Conservation (phyloP, 2,888 invertebrate species). For the Anthoptus insignis region DNA sequence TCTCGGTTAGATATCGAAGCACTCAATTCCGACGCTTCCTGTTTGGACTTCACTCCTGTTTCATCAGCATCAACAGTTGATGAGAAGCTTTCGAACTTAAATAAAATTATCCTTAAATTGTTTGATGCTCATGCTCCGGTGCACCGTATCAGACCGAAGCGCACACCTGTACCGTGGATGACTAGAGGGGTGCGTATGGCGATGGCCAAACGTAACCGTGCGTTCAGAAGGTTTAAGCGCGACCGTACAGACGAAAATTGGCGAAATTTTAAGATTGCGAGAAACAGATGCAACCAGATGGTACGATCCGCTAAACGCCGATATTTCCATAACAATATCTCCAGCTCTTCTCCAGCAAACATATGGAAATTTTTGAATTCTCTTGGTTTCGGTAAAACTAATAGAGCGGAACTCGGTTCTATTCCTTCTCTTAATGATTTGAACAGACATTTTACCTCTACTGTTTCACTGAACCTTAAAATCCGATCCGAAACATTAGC, state of each 20-base stretch:
- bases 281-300: too few relatives aligned
- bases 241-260: neutral
- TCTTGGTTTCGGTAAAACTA: neutral
- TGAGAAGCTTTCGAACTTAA: neutral
- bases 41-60: neutral
- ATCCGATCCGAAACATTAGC: neutral
- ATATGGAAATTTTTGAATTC: neutral
- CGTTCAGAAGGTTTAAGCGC: neutral
- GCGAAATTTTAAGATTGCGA: neutral
- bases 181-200: neutral
- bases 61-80: neutral
- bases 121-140: neutral
- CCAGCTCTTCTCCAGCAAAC: neutral
- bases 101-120: neutral
- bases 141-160: neutral
- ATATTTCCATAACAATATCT: neutral
- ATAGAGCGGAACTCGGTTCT: neutral
- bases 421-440: neutral
- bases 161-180: neutral
- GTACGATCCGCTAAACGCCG: constrained; percentile 21
- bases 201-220: neutral
- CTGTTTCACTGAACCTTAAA: neutral
- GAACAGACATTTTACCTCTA: neutral
- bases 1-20: neutral
- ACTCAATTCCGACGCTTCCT: neutral